These are phyloP conservation scores for human (Homo sapiens) DNA, from an alignment of 2,113 vertebrate species.

Conservation along the genomic window GRCh38 chr2:134264501-134265000, in stretches of 20 bases:
- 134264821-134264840: not conserved
- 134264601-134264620: not conserved
- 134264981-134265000: not conserved
- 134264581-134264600: not conserved
- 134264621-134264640: conserved; percentile 26
- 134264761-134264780: conserved; percentile 56
- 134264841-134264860: not conserved
- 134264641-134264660: conserved; percentile 40
- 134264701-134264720: conserved; percentile 14
- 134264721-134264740: not conserved
- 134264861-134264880: not conserved
- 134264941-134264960: not conserved
- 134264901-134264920: conserved; percentile 21
- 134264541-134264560: not conserved
- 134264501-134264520: not conserved
- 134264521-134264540: not conserved
- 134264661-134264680: conserved; percentile 62
- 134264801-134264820: not conserved
- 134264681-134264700: conserved; percentile 46
- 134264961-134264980: not conserved
- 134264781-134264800: not conserved
- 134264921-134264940: not conserved
- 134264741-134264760: conserved; percentile 61
- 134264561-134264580: not conserved
- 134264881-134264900: not conserved